A percentile compares a stretch with the other conserved stretches of the same genome.
These are phyloP conservation scores for Rhinogobio ventralis DNA, from an alignment of 2,797 vertebrate genomes.

Conservation along the genomic window DNA sequence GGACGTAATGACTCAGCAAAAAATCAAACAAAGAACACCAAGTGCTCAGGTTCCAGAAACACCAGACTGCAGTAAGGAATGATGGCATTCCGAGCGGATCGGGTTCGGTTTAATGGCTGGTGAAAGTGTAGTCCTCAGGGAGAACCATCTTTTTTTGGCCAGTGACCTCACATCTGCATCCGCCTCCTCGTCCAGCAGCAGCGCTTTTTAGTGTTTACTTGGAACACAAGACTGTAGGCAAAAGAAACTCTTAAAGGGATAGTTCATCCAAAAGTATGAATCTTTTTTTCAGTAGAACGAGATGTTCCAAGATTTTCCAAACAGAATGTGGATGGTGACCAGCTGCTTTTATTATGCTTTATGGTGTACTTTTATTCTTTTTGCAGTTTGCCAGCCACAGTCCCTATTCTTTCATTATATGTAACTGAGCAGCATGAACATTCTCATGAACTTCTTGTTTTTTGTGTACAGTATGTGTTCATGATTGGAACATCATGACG, in stretches of 20 bases:
- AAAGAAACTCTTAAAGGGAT: constrained; percentile 17
- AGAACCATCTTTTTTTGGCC: constrained; percentile 37
- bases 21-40: constrained; percentile 43
- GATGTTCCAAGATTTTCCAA: neutral
- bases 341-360: neutral
- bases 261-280: neutral
- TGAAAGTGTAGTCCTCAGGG: constrained; percentile 55
- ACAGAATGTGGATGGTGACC: neutral
- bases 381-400: neutral
- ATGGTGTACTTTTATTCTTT: neutral
- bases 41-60: constrained; percentile 44
- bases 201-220: neutral
- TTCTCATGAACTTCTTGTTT: neutral
- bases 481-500: neutral
- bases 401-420: neutral
- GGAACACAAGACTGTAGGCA: neutral
- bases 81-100: constrained; percentile 53
- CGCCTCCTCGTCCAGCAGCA: constrained; percentile 45
- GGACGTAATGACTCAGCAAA: constrained; percentile 45
- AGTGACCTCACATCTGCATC: constrained; percentile 59
- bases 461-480: neutral
- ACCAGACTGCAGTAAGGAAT: constrained; percentile 42
- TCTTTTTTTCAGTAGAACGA: neutral
- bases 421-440: neutral
- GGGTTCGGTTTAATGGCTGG: constrained; percentile 67